phyloP scores from a whole-genome alignment of 2,797 vertebrate species.

The Smutsia temminckii region DNA sequence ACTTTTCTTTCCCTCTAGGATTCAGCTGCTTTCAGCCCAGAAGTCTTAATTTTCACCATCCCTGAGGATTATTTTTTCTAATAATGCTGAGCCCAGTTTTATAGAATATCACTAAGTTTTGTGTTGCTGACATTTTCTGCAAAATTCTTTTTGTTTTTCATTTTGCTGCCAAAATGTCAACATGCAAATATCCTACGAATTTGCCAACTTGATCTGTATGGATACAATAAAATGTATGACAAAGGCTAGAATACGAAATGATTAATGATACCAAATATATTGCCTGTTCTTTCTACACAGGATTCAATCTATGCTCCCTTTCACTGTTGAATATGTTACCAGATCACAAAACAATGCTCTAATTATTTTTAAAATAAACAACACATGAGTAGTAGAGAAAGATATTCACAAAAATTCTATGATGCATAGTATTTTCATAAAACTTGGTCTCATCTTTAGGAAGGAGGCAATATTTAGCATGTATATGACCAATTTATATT shows the following conservation, averaged over 20 bases:
- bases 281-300: neutral
- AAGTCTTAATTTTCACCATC: neutral
- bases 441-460: conserved; percentile 14
- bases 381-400: neutral
- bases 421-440: neutral
- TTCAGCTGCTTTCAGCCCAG: neutral
- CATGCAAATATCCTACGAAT: conserved; percentile 66
- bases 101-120: conserved; percentile 61
- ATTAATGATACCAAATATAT: conserved; percentile 45
- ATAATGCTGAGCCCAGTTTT: conserved; percentile 49
- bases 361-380: conserved; percentile 48
- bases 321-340: neutral
- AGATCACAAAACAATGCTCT: conserved; percentile 44
- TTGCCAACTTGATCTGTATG: conserved; percentile 58
- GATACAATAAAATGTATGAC: neutral
- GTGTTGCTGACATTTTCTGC: conserved; percentile 71
- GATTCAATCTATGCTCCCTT: conserved; percentile 19
- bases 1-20: neutral
- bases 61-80: neutral
- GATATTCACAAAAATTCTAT: neutral
- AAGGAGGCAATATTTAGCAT: conserved; percentile 50
- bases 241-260: conserved; percentile 38
- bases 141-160: conserved; percentile 77
- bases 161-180: conserved; percentile 72
- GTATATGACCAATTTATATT: neutral